Evolutionary conservation across 2,888 invertebrate species (phyloP).

Genomic region (Volucella bombylans): DNA sequence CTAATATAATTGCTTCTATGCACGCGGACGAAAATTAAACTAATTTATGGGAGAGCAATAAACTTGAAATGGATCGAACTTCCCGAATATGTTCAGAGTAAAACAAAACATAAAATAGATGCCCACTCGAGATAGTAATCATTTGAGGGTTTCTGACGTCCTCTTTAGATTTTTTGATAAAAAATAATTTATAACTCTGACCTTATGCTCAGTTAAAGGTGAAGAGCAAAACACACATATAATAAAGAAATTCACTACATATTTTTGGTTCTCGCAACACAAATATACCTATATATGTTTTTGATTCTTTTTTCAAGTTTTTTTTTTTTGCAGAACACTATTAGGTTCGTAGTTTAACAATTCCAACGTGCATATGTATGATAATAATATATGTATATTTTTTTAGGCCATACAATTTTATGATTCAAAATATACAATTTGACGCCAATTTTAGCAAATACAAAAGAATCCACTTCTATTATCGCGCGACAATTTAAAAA

Average conservation of each 20-base stretch:
- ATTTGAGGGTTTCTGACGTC: slow-evolving; percentile 75
- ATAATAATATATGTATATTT: too few relatives aligned
- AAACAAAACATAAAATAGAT: slow-evolving; percentile 74
- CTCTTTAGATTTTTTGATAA: slow-evolving; percentile 73
- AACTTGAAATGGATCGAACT: slow-evolving; percentile 71
- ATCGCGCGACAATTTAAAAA: slow-evolving; percentile 54
- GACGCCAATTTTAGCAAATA: slow-evolving; percentile 33
- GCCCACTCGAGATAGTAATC: slow-evolving; percentile 73
- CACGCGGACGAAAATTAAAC: slow-evolving; percentile 70
- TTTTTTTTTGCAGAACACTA: slow-evolving; percentile 42
- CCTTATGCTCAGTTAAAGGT: slow-evolving; percentile 47
- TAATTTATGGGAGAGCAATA: slow-evolving; percentile 74
- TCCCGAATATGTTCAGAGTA: slow-evolving; percentile 68
- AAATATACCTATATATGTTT: slow-evolving; percentile 1
- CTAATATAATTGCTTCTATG: slow-evolving; percentile 64
- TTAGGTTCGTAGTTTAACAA: too few relatives aligned
- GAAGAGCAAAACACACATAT: slow-evolving; percentile 39
- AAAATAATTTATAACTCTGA: slow-evolving; percentile 72
- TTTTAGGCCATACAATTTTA: slow-evolving; percentile 32
- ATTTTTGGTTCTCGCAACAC: slow-evolving; percentile 17
- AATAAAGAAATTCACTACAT: slow-evolving; percentile 50
- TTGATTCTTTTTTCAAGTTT: slow-evolving; percentile 13
- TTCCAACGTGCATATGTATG: too few relatives aligned
- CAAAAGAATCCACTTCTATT: slow-evolving; percentile 42
- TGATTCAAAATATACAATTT: slow-evolving; percentile 32